phyloP scores from a whole-genome alignment of 2,797 vertebrate species.

The Gymnocypris eckloni region DNA sequence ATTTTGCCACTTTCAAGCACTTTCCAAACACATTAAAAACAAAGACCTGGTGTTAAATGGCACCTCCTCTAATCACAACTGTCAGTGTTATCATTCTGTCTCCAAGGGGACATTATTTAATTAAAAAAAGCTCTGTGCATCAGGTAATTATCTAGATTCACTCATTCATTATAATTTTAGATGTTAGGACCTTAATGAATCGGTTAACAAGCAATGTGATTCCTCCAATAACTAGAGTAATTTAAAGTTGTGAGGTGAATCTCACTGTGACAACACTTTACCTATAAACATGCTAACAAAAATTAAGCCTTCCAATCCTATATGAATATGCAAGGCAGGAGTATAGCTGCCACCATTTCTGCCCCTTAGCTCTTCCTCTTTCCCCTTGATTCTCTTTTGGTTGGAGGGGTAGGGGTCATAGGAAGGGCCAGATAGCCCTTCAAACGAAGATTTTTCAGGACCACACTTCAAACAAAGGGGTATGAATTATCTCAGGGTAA shows the following conservation, averaged over 20 bases:
- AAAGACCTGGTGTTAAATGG: conserved; percentile 42
- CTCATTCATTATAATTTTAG: background rate
- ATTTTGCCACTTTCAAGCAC: conserved; percentile 29
- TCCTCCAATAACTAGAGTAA: background rate
- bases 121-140: conserved; percentile 16
- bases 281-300: background rate
- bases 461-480: too few species aligned
- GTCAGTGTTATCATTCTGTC: conserved; percentile 15
- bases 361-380: too few species aligned
- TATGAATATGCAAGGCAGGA: background rate
- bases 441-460: too few species aligned
- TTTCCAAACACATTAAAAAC: conserved; percentile 32
- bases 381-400: too few species aligned
- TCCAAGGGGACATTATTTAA: conserved; percentile 46
- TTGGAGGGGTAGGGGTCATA: too few species aligned
- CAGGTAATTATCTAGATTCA: conserved; percentile 37
- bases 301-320: background rate
- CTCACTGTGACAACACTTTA: background rate
- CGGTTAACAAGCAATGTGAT: background rate
- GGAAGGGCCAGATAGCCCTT: too few species aligned
- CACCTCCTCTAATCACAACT: conserved; percentile 22
- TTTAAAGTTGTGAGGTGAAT: background rate
- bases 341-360: background rate
- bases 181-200: conserved; percentile 10
- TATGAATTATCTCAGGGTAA: too few species aligned